Conservation (phyloP, 2,888 invertebrate species). For the Flabesymbios commensalis region DNA sequence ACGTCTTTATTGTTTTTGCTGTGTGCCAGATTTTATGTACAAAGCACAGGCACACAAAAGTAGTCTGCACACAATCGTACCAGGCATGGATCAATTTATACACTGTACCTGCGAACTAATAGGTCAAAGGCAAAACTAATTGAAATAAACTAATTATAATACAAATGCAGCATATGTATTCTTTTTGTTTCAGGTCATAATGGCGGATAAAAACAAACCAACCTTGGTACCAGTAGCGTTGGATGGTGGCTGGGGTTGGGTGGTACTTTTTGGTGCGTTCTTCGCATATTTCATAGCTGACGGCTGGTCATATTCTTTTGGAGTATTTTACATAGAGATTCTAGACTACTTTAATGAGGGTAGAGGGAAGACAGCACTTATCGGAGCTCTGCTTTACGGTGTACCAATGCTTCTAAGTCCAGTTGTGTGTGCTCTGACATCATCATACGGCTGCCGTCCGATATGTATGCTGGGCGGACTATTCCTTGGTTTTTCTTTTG, state of each 20-base stretch:
- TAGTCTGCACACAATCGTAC: no score
- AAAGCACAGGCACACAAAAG: no score
- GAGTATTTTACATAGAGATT: conserved; percentile 30
- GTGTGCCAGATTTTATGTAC: no score
- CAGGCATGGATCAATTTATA: no score
- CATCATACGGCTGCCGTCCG: conserved; percentile 26
- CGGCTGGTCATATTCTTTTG: conserved; percentile 38
- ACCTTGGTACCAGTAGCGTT: not conserved
- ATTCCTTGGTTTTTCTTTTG: conserved; percentile 23
- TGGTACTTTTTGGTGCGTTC: conserved; percentile 35
- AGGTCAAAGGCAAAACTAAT: no score
- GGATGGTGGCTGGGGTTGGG: conserved; percentile 37
- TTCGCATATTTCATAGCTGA: conserved; percentile 35
- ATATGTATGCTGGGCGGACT: conserved; percentile 33
- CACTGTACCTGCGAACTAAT: no score
- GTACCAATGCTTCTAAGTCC: conserved; percentile 35
- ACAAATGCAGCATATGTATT: no score
- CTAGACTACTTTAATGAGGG: conserved; percentile 29
- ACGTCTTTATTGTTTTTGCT: no score
- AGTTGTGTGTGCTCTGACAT: conserved; percentile 32
- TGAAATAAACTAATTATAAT: no score
- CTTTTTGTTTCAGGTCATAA: no score
- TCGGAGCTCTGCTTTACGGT: conserved; percentile 36
- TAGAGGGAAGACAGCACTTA: conserved; percentile 33
- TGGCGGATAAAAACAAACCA: no score